Conservation (phyloP, 2,888 invertebrate species). For the Nemapogon koenigi region DNA sequence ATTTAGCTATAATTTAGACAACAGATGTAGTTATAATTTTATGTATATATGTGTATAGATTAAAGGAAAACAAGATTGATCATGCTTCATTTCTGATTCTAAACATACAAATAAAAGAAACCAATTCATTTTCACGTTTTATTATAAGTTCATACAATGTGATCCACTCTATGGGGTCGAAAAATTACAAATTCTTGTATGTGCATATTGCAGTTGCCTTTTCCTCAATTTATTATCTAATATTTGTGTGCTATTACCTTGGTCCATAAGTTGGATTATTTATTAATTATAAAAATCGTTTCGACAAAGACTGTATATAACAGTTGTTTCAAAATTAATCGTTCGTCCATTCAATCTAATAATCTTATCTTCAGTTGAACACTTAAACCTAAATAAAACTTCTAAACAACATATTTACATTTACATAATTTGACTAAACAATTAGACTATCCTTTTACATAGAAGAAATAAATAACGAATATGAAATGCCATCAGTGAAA, state of each 20-base stretch:
- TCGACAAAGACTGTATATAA: conserved; percentile 34
- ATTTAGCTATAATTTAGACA: too few species aligned
- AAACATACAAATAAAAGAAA: conserved; percentile 36
- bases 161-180: conserved; percentile 9
- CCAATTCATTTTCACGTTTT: conserved; percentile 40
- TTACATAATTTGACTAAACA: conserved; percentile 51
- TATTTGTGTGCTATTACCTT: conserved; percentile 33
- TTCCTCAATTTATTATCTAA: too few species aligned
- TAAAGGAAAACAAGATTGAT: too few species aligned
- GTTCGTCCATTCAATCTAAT: conserved; percentile 50
- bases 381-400: conserved; percentile 59
- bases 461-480: conserved; percentile 62
- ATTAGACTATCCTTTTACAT: conserved; percentile 53
- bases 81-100: too few species aligned
- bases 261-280: conserved; percentile 54
- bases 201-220: conserved; percentile 7
- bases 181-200: conserved; percentile 4
- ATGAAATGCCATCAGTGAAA: conserved; percentile 45
- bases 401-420: conserved; percentile 62
- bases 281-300: conserved; percentile 34
- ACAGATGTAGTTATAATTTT: too few species aligned
- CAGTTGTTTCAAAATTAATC: conserved; percentile 29
- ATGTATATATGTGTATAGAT: too few species aligned
- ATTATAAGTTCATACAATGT: conserved; percentile 60
- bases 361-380: conserved; percentile 49